Evolutionary conservation across 2,113 vertebrate genomes (phyloP).

Genomic region (Amblyopsis rosae): DNA sequence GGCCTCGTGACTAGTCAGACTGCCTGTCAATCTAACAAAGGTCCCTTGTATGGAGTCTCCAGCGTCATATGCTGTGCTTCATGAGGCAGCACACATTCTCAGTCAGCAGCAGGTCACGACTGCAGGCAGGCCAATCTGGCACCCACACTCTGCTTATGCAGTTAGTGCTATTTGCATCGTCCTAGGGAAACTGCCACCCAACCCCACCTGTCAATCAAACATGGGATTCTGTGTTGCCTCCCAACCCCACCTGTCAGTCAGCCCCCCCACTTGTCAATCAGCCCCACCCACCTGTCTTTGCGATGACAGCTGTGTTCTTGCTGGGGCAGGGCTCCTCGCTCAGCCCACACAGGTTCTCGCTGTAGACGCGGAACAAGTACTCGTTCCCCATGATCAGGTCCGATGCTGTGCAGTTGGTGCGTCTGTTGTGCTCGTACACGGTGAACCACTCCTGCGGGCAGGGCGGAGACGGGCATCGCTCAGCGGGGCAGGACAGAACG

Average conservation of each 20-base stretch:
- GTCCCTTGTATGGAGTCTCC: too few relatives aligned
- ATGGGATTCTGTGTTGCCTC: background rate
- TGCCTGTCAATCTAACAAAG: too few relatives aligned
- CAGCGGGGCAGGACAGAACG: too few relatives aligned
- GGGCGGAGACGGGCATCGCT: too few relatives aligned
- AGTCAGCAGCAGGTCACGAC: too few relatives aligned
- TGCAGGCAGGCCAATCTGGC: too few relatives aligned
- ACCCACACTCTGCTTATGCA: too few relatives aligned
- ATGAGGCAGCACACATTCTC: too few relatives aligned
- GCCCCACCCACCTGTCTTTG: constrained; percentile 77
- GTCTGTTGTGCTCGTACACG: constrained; percentile 84
- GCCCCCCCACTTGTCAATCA: background rate
- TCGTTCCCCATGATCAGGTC: constrained; percentile 91
- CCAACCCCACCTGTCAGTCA: background rate
- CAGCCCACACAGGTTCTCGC: constrained; percentile 84
- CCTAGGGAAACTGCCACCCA: too few relatives aligned
- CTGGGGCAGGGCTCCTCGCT: constrained; percentile 77
- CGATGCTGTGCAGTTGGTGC: constrained; percentile 79
- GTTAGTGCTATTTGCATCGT: too few relatives aligned
- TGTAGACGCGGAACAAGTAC: constrained; percentile 86
- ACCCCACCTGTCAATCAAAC: background rate
- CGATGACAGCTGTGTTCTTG: constrained; percentile 85
- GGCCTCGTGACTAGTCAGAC: too few relatives aligned
- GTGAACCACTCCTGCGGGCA: constrained; percentile 86
- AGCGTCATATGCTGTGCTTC: too few relatives aligned